Conservation (phyloP, 2,888 invertebrate genomes). For the Agrotis puta region DNA sequence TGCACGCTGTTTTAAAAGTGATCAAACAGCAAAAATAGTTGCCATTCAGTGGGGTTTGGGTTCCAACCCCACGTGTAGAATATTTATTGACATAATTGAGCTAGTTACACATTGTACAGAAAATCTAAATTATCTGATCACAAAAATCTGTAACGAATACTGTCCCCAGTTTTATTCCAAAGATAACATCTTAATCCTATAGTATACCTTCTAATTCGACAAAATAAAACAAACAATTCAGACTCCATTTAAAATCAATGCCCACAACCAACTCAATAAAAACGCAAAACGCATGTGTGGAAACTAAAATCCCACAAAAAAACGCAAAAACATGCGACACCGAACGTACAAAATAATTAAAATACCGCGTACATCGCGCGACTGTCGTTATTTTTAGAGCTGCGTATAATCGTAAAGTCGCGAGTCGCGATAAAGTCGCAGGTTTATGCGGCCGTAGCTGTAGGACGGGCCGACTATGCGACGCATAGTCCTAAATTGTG, state of each 20-base stretch:
- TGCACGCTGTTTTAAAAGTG: too few relatives aligned
- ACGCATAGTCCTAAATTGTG: constrained; percentile 65
- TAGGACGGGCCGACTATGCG: constrained; percentile 31
- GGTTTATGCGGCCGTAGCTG: constrained; percentile 45
- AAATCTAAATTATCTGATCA: constrained; percentile 12
- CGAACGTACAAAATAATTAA: constrained; percentile 54
- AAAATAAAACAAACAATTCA: constrained; percentile 9
- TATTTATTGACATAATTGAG: too few relatives aligned
- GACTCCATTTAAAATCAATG: constrained; percentile 40
- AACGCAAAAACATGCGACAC: constrained; percentile 22
- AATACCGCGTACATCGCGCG: constrained; percentile 48
- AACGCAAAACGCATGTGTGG: constrained; percentile 49
- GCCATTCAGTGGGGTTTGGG: too few relatives aligned
- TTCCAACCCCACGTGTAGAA: too few relatives aligned
- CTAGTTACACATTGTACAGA: not conserved
- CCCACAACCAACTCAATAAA: constrained; percentile 25
- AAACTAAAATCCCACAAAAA: constrained; percentile 45
- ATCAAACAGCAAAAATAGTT: too few relatives aligned
- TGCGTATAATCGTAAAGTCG: constrained; percentile 54
- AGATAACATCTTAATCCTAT: constrained; percentile 35
- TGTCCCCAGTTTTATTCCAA: constrained; percentile 4
- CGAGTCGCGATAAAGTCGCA: constrained; percentile 57
- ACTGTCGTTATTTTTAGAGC: constrained; percentile 49
- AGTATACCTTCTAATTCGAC: constrained; percentile 28
- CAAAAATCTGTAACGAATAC: constrained; percentile 15